phyloP scores from a whole-genome alignment of 1,140 invertebrate genomes.

The Metaphire vulgaris region DNA sequence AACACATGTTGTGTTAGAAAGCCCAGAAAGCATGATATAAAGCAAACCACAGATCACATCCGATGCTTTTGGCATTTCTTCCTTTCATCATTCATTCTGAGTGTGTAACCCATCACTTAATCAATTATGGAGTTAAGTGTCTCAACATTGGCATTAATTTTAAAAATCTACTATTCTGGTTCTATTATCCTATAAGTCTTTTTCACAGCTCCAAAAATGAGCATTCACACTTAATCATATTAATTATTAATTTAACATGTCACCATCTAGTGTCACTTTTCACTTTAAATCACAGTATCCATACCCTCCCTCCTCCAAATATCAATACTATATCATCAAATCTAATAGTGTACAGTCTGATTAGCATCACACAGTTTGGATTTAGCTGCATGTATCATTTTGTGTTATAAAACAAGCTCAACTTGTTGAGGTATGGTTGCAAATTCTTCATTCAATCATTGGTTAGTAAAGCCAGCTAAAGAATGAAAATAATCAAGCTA shows the following conservation, averaged over 20 bases:
- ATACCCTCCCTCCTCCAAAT: no score
- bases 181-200: no score
- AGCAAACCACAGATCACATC: background rate
- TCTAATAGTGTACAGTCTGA: no score
- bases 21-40: no score
- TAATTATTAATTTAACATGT: background rate
- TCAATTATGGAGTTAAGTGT: no score
- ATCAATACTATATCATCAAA: no score
- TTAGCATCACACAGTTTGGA: no score
- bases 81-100: background rate
- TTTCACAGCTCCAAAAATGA: background rate
- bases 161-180: no score
- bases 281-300: no score
- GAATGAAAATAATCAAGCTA: background rate
- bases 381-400: background rate
- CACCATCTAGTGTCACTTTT: no score
- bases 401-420: background rate
- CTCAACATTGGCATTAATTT: no score
- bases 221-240: background rate
- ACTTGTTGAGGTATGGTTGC: background rate
- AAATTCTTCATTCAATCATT: background rate
- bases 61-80: background rate
- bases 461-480: background rate
- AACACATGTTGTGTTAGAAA: background rate
- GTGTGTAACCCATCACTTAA: background rate